Base-by-base conservation (phyloP, 2,888 invertebrate species). In the Anarsia innoxiella region DNA sequence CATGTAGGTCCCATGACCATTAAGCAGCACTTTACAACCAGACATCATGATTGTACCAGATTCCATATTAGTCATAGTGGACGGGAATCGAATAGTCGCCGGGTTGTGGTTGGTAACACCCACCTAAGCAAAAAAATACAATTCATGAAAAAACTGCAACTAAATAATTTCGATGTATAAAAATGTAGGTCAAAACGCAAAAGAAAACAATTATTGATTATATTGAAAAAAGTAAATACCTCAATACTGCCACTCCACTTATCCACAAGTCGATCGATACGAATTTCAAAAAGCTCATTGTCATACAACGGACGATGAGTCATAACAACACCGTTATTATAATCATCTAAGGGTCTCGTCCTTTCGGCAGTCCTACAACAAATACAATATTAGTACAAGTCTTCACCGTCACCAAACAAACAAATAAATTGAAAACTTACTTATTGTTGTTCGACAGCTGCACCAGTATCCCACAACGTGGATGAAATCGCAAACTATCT, bases 1-100 rank as follows among this genome's bases (percentile, higher is more conserved):
- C 43, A 95, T 87, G 46, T 94, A 89, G 1, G 95, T 96, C 3
- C 97, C 97, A 70, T 97, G 96, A 0, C 97, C 97, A 69, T 97
- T 97, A 2, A 96, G 93, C n/a, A 97, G 86, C 52, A 98, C 96
- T 38, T 97, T 97, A 80, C 95, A 95, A 0, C 97, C 97, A 11
- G 97, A 97, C 97, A 98, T 97, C 93, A 95, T 95, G 19, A 94
- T 93, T 1, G 95, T 95, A 5, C 96, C 91, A 13, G 92, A 90
- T 39, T 96, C 90, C 93, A 97, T 94, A 68, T 97, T 97, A 0
- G 97, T 97, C 96, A 98, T 97, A 1, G 97, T 98, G 0, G 97
- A 95, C 2, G 97, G 98, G 70, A 97, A 97, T 42, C 96, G 92
- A 40, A 97, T 86, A 0, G 90, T 90, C 1, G 91, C 90, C 2